phyloP scores from a whole-genome alignment of 2,113 vertebrate genomes.

The Agapornis roseicollis region DNA sequence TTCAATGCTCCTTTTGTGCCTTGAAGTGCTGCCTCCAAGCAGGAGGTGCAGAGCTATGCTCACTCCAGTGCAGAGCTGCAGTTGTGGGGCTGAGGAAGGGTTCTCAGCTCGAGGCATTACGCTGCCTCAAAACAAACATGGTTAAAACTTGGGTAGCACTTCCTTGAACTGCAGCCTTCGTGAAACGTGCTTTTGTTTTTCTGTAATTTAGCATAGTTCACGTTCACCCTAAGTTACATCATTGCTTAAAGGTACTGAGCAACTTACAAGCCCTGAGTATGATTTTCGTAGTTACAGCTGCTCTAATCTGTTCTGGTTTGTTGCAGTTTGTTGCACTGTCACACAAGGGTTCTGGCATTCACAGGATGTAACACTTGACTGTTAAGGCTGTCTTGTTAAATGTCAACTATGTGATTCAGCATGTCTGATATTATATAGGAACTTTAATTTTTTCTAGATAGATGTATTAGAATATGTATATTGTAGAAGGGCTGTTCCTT shows the following conservation, averaged over 20 bases:
- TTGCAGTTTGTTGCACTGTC: neutral
- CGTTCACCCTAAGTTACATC: neutral
- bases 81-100: neutral
- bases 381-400: neutral
- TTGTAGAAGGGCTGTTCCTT: neutral
- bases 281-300: neutral
- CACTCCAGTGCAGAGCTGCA: neutral
- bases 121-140: neutral
- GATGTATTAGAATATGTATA: rapidly evolving
- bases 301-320: neutral
- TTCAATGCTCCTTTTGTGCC: neutral
- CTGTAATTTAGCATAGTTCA: constrained; percentile 9
- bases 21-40: rapidly evolving
- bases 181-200: constrained; percentile 27
- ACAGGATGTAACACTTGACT: neutral
- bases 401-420: neutral
- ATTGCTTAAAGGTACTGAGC: neutral
- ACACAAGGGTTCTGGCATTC: neutral
- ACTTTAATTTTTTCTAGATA: neutral
- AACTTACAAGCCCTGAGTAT: neutral
- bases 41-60: neutral
- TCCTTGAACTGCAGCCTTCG: neutral
- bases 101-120: neutral
- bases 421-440: neutral
- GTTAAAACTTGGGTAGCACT: neutral